Conservation (phyloP, 2,888 invertebrate genomes). For the Euzophera pinguis region DNA sequence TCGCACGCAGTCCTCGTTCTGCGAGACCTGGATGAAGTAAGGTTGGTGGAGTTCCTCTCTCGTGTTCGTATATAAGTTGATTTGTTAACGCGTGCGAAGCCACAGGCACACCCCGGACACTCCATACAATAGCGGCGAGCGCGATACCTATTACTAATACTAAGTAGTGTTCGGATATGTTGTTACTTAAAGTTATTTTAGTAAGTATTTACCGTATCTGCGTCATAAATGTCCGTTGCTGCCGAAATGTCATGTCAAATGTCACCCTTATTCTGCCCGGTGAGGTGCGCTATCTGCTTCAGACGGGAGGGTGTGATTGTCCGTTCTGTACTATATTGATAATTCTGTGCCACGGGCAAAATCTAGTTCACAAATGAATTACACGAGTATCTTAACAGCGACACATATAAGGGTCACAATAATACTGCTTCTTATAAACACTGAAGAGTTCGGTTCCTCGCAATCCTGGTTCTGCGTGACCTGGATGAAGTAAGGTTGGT, state of each 20-base stretch:
- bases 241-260: too few relatives aligned
- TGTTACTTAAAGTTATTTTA: too few relatives aligned
- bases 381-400: conserved; percentile 31
- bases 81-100: conserved; percentile 24
- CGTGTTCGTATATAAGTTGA: conserved; percentile 33
- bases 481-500: conserved; percentile 47
- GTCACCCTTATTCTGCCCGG: too few relatives aligned
- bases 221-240: too few relatives aligned
- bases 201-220: too few relatives aligned
- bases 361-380: conserved; percentile 19
- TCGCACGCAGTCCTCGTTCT: conserved; percentile 48
- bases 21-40: conserved; percentile 48
- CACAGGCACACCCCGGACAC: conserved; percentile 26
- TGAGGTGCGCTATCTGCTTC: too few relatives aligned
- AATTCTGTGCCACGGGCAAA: too few relatives aligned
- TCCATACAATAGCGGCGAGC: too few relatives aligned
- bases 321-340: too few relatives aligned
- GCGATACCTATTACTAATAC: too few relatives aligned
- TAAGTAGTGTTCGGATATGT: too few relatives aligned
- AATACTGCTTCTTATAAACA: conserved; percentile 54
- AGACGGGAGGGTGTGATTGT: too few relatives aligned
- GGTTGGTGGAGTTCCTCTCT: conserved; percentile 45
- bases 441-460: conserved; percentile 51
- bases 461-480: conserved; percentile 50
- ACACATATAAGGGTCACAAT: conserved; percentile 49